Conservation (phyloP, 64 coral and sea anemone genomes). For the Astreopora myriophthalma region DNA sequence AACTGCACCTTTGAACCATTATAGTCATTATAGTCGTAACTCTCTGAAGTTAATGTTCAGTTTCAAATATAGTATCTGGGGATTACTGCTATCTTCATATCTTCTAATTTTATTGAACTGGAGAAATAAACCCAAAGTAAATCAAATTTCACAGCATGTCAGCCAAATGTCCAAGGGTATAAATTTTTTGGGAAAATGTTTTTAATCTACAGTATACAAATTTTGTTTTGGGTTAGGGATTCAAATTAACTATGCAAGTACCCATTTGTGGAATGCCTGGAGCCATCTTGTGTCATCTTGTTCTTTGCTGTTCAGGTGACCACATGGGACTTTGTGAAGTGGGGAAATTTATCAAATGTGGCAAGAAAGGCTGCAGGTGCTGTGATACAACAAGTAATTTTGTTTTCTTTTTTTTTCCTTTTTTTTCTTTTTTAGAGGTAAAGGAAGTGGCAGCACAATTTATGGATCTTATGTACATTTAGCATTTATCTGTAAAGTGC, state of each 20-base stretch:
- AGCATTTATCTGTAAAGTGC: not conserved
- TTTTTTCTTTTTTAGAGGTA: not conserved
- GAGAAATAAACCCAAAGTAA: too few species aligned
- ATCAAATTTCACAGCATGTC: not conserved
- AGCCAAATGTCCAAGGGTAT: not conserved
- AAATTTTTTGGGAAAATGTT: not conserved
- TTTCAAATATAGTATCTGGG: not conserved
- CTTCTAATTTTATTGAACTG: not conserved
- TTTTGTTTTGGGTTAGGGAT: slow-evolving; percentile 17
- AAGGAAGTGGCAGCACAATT: not conserved
- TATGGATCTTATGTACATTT: not conserved
- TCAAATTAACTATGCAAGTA: slow-evolving; percentile 47
- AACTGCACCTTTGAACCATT: too few species aligned
- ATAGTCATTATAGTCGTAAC: not conserved
- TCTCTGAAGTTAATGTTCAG: not conserved
- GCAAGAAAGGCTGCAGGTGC: slow-evolving; percentile 28
- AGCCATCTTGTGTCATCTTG: slow-evolving; percentile 32
- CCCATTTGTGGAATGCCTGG: slow-evolving; percentile 32
- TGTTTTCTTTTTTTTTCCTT: not conserved
- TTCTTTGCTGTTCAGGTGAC: slow-evolving; percentile 63
- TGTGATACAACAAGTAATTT: slow-evolving; percentile 15
- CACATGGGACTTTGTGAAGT: slow-evolving; percentile 66
- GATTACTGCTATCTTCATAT: not conserved
- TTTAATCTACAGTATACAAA: not conserved
- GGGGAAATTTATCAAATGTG: slow-evolving; percentile 60